A percentile compares a stretch with the other conserved stretches of the same genome.
These are phyloP conservation scores for Cynopterus sphinx DNA, from an alignment of 2,797 vertebrate species.

Conservation along the genomic window DNA sequence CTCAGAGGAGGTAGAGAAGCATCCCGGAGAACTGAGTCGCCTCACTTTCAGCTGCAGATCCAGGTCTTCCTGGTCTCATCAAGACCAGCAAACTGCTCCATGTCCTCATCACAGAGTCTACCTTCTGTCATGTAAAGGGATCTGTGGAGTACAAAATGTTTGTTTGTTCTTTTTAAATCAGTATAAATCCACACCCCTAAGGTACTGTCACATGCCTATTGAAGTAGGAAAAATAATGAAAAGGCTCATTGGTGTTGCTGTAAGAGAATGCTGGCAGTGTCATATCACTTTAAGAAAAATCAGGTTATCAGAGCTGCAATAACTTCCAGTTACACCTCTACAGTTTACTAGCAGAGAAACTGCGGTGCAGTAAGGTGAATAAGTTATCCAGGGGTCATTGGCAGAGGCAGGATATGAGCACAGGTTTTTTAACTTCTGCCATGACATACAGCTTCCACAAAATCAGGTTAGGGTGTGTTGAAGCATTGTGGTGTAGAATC, in stretches of 20 bases:
- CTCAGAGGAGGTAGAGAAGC: background rate
- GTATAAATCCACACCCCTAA: background rate
- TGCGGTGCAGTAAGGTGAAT: background rate
- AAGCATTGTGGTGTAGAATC: background rate
- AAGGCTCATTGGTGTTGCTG: background rate
- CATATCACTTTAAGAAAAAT: background rate
- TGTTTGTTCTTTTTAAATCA: background rate
- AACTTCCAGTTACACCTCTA: background rate
- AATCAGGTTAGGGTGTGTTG: background rate
- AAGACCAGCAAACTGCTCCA: background rate
- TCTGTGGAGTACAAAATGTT: conserved; percentile 1
- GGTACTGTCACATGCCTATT: background rate
- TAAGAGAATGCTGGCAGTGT: background rate
- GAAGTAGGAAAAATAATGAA: background rate
- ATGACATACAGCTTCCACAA: background rate
- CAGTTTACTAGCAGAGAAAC: background rate
- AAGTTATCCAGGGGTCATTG: background rate
- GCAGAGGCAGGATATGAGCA: background rate
- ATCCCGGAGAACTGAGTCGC: background rate
- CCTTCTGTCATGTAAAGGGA: background rate
- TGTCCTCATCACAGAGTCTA: background rate
- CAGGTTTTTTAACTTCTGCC: background rate
- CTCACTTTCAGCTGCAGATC: background rate
- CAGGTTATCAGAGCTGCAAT: background rate
- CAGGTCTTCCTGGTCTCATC: background rate